phyloP scores from a whole-genome alignment of 2,888 invertebrate species.

The Yponomeuta malinellus region DNA sequence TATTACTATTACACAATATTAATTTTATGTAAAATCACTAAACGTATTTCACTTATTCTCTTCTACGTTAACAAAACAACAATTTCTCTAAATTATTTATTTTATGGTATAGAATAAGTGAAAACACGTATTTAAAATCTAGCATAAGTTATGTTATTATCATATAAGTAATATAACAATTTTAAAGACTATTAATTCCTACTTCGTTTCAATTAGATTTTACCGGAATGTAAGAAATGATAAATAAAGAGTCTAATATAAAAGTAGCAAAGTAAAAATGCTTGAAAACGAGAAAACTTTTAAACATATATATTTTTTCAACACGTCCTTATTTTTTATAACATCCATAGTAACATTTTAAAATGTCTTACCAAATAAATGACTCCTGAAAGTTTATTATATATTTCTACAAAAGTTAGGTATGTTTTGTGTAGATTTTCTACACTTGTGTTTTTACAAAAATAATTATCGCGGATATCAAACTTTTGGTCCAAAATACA shows the following conservation, averaged over 20 bases:
- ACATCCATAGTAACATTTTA: conserved; percentile 4
- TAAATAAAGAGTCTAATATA: conserved; percentile 27
- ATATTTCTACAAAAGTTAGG: conserved; percentile 9
- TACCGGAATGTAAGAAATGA: conserved; percentile 35
- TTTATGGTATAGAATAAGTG: not conserved
- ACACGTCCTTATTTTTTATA: conserved; percentile 6
- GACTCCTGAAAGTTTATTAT: conserved; percentile 11
- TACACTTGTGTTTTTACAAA: conserved; percentile 18
- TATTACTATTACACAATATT: not conserved
- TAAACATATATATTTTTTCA: not conserved
- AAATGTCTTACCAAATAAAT: conserved; percentile 13
- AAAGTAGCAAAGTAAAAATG: conserved; percentile 6
- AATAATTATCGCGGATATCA: conserved; percentile 20
- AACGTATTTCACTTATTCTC: not conserved
- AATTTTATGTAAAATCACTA: not conserved
- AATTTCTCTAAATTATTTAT: not conserved
- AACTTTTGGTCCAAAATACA: conserved; percentile 19
- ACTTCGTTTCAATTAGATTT: conserved; percentile 50
- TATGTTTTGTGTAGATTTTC: not conserved
- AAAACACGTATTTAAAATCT: not conserved
- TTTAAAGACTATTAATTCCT: conserved; percentile 12
- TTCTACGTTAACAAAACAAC: not conserved
- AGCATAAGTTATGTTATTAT: conserved; percentile 4
- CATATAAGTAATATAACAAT: conserved; percentile 4
- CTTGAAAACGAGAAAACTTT: not conserved